A percentile compares a stretch with the other conserved stretches of the same genome.
These are phyloP conservation scores for Muntiacus muntjak DNA, from an alignment of 2,113 vertebrate species.

Conservation along the genomic window DNA sequence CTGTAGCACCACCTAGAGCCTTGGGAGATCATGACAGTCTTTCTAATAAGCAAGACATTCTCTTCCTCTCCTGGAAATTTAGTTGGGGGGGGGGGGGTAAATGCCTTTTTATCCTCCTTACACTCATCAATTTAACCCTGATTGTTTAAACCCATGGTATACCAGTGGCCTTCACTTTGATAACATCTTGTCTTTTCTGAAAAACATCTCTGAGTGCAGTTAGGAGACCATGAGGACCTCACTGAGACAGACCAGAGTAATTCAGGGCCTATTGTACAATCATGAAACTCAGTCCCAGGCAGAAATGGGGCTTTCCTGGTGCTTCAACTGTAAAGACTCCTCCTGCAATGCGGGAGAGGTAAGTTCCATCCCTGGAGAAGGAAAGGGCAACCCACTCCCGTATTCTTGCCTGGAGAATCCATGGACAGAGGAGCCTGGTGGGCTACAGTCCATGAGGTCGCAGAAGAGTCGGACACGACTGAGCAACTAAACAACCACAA, in stretches of 20 bases:
- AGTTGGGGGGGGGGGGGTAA: accelerated
- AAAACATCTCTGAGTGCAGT: not conserved
- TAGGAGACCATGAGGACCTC: not conserved
- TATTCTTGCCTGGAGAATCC: not conserved
- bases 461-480: not conserved
- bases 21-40: not conserved
- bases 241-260: not conserved
- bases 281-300: not conserved
- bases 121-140: not conserved
- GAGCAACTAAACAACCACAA: not conserved
- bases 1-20: conserved; percentile 78
- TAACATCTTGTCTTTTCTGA: not conserved
- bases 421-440: not conserved
- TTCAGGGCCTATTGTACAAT: not conserved
- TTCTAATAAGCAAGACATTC: not conserved
- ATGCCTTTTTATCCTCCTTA: not conserved
- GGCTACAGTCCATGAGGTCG: accelerated
- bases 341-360: not conserved
- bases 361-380: not conserved
- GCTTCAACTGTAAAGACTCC: not conserved
- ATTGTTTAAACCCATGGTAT: not conserved
- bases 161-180: not conserved
- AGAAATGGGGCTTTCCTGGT: not conserved
- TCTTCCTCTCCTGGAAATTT: not conserved
- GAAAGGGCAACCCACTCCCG: not conserved